Evolutionary conservation across 2,797 vertebrate species (phyloP).

Genomic region (Mus minutoides): DNA sequence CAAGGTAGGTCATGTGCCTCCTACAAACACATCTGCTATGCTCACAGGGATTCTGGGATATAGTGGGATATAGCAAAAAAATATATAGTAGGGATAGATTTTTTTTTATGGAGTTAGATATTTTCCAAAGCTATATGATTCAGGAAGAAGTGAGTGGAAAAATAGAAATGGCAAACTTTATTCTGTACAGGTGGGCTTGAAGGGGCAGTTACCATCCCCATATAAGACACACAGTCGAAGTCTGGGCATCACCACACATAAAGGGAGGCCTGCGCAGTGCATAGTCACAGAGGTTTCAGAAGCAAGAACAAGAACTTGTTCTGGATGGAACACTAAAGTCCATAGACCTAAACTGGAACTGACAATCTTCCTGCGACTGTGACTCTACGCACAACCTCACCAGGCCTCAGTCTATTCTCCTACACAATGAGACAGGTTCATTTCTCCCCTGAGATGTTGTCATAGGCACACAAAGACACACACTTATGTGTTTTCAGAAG

Average conservation of each 20-base stretch:
- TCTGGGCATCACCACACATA: not conserved
- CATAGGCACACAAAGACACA: not conserved
- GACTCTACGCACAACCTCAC: accelerated
- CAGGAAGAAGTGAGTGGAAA: not conserved
- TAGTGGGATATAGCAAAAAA: too few species aligned
- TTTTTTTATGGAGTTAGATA: not conserved
- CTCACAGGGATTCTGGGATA: not conserved
- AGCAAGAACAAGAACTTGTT: not conserved
- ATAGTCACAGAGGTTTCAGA: not conserved
- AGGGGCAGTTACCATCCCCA: not conserved
- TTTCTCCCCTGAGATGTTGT: not conserved
- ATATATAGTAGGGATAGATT: not conserved
- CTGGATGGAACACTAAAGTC: not conserved
- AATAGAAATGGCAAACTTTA: not conserved
- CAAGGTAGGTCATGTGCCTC: not conserved
- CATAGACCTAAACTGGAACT: not conserved
- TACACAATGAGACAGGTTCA: accelerated
- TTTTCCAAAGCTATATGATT: not conserved
- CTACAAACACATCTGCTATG: not conserved
- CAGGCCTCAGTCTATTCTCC: not conserved
- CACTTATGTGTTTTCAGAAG: not conserved
- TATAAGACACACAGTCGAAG: not conserved
- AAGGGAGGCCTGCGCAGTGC: too few species aligned
- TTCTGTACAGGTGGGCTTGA: not conserved
- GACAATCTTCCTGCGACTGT: accelerated